Evolutionary conservation across 2,888 invertebrate genomes (phyloP).

Genomic region (Metacarcinus magister): DNA sequence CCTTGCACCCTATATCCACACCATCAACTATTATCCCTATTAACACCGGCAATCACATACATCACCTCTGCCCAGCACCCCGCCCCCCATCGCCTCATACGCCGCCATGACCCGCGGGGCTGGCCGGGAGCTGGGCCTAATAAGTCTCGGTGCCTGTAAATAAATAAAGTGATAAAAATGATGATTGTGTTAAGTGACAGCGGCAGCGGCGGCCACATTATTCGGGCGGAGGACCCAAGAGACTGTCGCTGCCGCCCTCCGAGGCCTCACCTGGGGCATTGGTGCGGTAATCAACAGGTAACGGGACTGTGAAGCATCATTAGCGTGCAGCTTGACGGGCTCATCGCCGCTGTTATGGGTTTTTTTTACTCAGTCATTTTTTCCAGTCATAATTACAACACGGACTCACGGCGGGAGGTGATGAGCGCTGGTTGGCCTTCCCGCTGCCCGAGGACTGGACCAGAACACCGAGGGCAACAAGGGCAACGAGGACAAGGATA

Average conservation of each 20-base stretch:
- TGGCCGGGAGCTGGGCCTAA: background rate
- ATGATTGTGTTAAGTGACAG: constrained; percentile 27
- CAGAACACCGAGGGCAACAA: background rate
- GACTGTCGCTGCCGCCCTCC: background rate
- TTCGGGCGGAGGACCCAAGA: background rate
- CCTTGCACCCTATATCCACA: background rate
- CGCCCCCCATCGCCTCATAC: background rate
- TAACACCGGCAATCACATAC: background rate
- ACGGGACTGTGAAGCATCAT: constrained; percentile 2
- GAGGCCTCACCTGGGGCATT: background rate
- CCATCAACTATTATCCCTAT: background rate
- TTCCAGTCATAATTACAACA: constrained; percentile 13
- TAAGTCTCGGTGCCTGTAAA: background rate
- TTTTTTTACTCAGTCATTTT: constrained; percentile 6
- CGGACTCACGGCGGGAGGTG: background rate
- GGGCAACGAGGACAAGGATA: background rate
- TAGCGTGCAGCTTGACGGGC: constrained; percentile 20
- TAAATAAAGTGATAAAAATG: background rate
- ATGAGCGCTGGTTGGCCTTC: background rate
- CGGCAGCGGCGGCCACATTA: constrained; percentile 42
- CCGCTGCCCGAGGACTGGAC: background rate
- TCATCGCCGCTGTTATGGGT: background rate
- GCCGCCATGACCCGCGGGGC: constrained; percentile 21
- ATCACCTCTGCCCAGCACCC: background rate
- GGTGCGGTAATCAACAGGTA: constrained; percentile 20